Evolutionary conservation across 1,140 invertebrate species (phyloP), one percentile per base, ranked within the genome.

Genomic region (Ditylenchus dipsaci): DNA sequence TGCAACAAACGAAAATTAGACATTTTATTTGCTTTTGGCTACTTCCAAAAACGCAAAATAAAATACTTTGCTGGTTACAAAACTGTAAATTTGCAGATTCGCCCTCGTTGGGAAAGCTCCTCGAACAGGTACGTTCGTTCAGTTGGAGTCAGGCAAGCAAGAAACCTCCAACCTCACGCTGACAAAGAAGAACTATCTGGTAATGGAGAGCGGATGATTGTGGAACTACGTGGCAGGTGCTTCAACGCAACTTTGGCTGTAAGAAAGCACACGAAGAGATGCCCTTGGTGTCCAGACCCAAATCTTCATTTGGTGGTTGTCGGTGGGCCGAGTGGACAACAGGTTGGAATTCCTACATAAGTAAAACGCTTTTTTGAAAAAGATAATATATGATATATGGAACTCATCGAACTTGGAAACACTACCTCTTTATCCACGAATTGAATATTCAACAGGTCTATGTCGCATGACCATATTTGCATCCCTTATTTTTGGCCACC

Each of bases 221-320:
- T 72, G 21, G 30, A 72, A 27, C 23, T 72, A 60, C 49, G 43
- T 45, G 71, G 69, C 8, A 72, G 62, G 21, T 72, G 71, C 45
- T 72, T 72, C 61, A 72, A 72, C 23, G 72, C 71, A 11, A 72
- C 71, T 11, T 17, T 72, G 23, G 23, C 71, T 11, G 71, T 72
- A 5, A 43, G 38, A 0, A 71, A 63, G 45, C 72, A 72, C 43
- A 38, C 53, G 23, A 69, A 47, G 26, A 42, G 71, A 27, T 72
- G 71, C 59, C 71, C 71, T 8, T 72, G 71, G 71, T 72, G 71
- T 74, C 60, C 71, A 17, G 63, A 72, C 9, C 71, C 71, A 45
- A 73, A 72, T 67, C 23, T 66, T 21, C 49, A 74, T 45, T 58
- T 74, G 27, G 71, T 74, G 17, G 64, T 59, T 33, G 68, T 56